phyloP scores from a whole-genome alignment of 2,888 invertebrate species.

The Drosophila barbarae region DNA sequence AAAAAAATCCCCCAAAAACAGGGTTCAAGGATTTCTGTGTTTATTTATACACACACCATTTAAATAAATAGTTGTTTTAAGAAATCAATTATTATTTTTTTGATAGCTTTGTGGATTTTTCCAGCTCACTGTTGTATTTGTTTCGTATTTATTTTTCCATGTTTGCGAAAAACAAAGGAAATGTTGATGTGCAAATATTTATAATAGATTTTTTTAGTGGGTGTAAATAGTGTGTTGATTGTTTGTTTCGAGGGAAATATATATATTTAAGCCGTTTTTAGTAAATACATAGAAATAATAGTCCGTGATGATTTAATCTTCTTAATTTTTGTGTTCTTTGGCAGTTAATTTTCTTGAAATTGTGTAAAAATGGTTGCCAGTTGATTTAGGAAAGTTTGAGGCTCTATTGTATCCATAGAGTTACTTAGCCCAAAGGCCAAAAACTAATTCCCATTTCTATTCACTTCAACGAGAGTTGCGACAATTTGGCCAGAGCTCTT shows the following conservation, averaged over 20 bases:
- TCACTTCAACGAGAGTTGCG: constrained; percentile 5
- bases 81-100: constrained; percentile 1
- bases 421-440: constrained; percentile 5
- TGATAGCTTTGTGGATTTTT: not conserved
- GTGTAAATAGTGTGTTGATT: not conserved
- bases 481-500: constrained; percentile 34
- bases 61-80: not conserved
- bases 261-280: not conserved
- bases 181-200: not conserved
- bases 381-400: not conserved
- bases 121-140: not conserved
- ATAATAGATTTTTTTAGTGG: not conserved
- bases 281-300: not conserved
- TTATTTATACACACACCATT: constrained; percentile 3
- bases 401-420: not conserved
- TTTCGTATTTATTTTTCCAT: not conserved
- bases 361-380: not conserved
- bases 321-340: too few species aligned
- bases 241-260: not conserved
- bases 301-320: not conserved
- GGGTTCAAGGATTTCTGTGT: not conserved
- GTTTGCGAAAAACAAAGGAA: not conserved
- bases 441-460: constrained; percentile 13
- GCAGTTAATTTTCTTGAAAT: not conserved
- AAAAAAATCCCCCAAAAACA: not conserved